These are phyloP conservation scores for Anas capensis DNA, from an alignment of 2,797 vertebrate genomes.

Conservation along the genomic window DNA sequence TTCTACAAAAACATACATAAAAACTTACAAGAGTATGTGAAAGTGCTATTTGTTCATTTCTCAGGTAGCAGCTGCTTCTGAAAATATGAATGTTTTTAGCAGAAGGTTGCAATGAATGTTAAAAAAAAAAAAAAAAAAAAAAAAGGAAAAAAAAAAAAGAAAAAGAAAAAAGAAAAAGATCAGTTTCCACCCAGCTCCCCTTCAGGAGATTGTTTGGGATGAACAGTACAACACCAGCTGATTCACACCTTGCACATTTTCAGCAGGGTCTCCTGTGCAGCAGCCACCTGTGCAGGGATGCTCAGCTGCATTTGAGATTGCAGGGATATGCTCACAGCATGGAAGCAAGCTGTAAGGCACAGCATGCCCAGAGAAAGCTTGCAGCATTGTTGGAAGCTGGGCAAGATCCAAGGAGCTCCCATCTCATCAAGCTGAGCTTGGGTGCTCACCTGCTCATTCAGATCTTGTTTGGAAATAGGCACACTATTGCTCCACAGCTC, in stretches of 20 bases:
- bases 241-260: not conserved
- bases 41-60: not conserved
- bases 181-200: not conserved
- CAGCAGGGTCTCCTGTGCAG: not conserved
- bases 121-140: not conserved
- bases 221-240: not conserved
- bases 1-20: not conserved
- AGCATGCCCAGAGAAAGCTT: not conserved
- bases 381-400: not conserved
- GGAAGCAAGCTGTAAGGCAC: not conserved
- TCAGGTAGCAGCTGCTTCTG: not conserved
- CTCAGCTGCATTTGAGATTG: not conserved
- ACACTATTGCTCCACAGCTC: not conserved
- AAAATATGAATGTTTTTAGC: not conserved
- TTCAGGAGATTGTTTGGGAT: not conserved
- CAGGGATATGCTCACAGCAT: accelerated
- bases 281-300: not conserved
- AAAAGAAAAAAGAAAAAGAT: no score
- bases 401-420: not conserved
- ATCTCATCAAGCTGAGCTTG: not conserved
- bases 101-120: not conserved
- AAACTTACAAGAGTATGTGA: not conserved
- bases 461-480: not conserved
- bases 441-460: not conserved
- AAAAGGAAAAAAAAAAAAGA: no score